phyloP scores from a whole-genome alignment of 2,113 vertebrate species.

The Nannospalax galili region DNA sequence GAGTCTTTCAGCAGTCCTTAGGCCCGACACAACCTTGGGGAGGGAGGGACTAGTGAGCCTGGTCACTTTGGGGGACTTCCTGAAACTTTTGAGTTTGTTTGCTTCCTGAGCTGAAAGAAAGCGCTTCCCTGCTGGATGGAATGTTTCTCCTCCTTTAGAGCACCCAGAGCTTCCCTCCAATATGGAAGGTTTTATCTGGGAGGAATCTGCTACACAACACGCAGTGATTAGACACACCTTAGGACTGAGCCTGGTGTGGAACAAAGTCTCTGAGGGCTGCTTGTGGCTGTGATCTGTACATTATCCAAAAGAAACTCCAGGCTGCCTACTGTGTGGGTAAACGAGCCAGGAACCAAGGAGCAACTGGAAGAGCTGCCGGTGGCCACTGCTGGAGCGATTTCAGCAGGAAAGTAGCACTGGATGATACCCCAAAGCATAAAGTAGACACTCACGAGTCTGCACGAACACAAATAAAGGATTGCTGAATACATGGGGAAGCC shows the following conservation, averaged over 20 bases:
- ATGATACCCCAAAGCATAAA: accelerated
- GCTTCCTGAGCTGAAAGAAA: too few relatives aligned
- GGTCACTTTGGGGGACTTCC: too few relatives aligned
- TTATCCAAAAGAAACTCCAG: neutral
- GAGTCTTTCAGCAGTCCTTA: too few relatives aligned
- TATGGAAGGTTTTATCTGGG: too few relatives aligned
- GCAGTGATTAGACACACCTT: neutral
- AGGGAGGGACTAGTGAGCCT: too few relatives aligned
- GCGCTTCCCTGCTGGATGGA: too few relatives aligned
- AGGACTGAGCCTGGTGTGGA: neutral
- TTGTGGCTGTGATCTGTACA: neutral
- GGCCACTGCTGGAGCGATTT: accelerated
- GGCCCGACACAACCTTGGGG: too few relatives aligned
- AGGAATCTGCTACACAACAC: too few relatives aligned
- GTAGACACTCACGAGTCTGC: accelerated
- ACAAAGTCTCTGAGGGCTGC: neutral
- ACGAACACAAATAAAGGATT: accelerated
- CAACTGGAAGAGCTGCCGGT: accelerated
- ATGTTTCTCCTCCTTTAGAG: too few relatives aligned
- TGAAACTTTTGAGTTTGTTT: too few relatives aligned
- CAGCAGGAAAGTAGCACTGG: accelerated
- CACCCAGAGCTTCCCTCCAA: too few relatives aligned
- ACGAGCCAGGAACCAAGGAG: neutral
- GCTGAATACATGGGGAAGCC: neutral
- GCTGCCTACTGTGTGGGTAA: neutral